Conservation (phyloP, 1,140 invertebrate genomes). For the Drosophila nannoptera region DNA sequence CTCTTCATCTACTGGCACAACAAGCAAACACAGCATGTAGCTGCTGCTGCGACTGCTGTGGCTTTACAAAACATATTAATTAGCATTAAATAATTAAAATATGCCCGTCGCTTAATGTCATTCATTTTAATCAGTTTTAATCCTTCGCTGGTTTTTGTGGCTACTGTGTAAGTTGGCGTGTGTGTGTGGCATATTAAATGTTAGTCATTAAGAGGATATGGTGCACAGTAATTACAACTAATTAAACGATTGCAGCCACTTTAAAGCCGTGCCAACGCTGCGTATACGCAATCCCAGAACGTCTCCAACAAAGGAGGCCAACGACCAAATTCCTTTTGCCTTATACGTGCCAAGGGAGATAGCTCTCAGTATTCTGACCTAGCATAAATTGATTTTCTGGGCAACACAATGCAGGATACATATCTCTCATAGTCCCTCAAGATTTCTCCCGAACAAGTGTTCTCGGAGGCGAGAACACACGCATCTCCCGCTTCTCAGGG, state of each 20-base stretch:
- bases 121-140: constrained; percentile 78
- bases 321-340: background rate
- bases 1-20: too few species aligned
- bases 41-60: constrained; percentile 47
- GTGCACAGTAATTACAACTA: constrained; percentile 41
- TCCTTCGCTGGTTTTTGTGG: constrained; percentile 59
- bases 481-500: too few species aligned
- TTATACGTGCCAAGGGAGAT: background rate
- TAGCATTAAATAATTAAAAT: constrained; percentile 78
- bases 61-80: constrained; percentile 78
- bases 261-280: background rate
- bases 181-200: constrained; percentile 49
- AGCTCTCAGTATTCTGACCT: background rate
- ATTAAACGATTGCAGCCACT: constrained; percentile 30
- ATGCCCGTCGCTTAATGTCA: constrained; percentile 73
- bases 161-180: constrained; percentile 27
- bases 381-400: too few species aligned
- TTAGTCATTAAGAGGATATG: constrained; percentile 60
- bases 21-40: constrained; percentile 2
- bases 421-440: too few species aligned
- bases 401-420: too few species aligned
- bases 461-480: too few species aligned
- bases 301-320: background rate
- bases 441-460: too few species aligned
- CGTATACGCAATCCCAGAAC: constrained; percentile 10